Base-by-base conservation (phyloP, 2,888 invertebrate species). In the Acronicta alni region DNA sequence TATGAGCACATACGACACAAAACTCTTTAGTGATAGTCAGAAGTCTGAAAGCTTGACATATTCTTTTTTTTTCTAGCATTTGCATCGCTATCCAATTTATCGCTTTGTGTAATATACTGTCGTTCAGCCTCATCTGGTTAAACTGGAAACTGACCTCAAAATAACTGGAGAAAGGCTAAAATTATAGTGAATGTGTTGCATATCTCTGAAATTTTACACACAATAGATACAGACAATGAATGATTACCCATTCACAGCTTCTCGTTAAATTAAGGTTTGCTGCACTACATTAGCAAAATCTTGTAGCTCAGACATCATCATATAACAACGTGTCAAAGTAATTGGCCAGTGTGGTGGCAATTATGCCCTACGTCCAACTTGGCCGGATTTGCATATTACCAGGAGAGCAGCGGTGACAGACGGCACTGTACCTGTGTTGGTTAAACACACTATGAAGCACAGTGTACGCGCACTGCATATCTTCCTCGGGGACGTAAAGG, bases 301-400 rank as follows among this genome's bases (percentile, higher is more conserved):
- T 49, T 55, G 54, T 60, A 45, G 15, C 35, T 53, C 23, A 7
- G 18, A 43, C 16, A 44, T 58, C 61, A 48, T 52, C 9, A 57
- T 58, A 62, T 58, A 65, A 57, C 72, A 71, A 64, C 65, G 44
- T 70, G 55, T 66, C 63, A 59, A 61, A 64, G 45, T 66, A 72
- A 73, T 75, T 72, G 75, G 57, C 58, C 67, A 68, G 63, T 53
- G 67, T 64, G 56, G 76, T 72, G 45, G 69, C 59, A 77, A 80
- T 76, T 77, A 72, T 72, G 54, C 52, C 45, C 16, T 42, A 58
- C 61, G 51, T 61, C 58, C 61, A 53, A 71, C 67, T 60, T 51
- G 41, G 37, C 9, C 30, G 26, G 56, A 75, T 75, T 77, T 75
- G 66, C 78, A 75, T 77, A 72, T 55, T 66, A 63, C 59, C 49